Conservation (phyloP, 53 echinoderm and acorn worm genomes). For the Apostichopus leukothele region DNA sequence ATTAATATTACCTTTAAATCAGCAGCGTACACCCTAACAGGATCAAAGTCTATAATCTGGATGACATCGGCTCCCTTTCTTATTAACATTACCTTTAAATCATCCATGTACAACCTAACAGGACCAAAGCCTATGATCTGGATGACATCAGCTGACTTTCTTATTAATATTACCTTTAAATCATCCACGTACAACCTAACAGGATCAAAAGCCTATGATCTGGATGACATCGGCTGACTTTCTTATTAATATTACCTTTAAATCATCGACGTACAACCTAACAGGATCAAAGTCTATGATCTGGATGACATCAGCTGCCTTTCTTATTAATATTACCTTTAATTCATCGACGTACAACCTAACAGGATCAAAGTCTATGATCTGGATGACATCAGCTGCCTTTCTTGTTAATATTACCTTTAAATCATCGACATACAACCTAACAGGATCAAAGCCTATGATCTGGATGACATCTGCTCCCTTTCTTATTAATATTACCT, state of each 20-base stretch:
- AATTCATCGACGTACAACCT: conserved; percentile 71
- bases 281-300: conserved; percentile 92
- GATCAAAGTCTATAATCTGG: conserved; percentile 79
- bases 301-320: conserved; percentile 49
- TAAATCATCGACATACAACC: conserved; percentile 73
- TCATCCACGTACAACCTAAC: conserved; percentile 72
- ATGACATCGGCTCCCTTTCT: neutral
- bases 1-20: conserved; percentile 72
- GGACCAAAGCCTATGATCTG: conserved; percentile 92
- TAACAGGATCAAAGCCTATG: conserved; percentile 83
- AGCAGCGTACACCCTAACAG: conserved; percentile 66
- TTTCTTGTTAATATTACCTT: too few species aligned
- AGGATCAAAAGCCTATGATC: conserved; percentile 93
- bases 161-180: conserved; percentile 59
- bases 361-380: conserved; percentile 87
- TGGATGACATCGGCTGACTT: conserved; percentile 51
- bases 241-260: conserved; percentile 60
- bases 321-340: conserved; percentile 48
- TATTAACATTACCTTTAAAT: conserved; percentile 63
- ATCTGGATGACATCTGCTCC: conserved; percentile 54
- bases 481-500: conserved; percentile 47
- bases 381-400: too few species aligned
- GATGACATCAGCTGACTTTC: neutral
- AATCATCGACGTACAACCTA: conserved; percentile 68
- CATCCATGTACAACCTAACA: conserved; percentile 67